Percentiles rank a stretch among this genome's conserved stretches.
Evolutionary conservation across 2,797 vertebrate genomes (phyloP).

Genomic region (Thunnus albacares): DNA sequence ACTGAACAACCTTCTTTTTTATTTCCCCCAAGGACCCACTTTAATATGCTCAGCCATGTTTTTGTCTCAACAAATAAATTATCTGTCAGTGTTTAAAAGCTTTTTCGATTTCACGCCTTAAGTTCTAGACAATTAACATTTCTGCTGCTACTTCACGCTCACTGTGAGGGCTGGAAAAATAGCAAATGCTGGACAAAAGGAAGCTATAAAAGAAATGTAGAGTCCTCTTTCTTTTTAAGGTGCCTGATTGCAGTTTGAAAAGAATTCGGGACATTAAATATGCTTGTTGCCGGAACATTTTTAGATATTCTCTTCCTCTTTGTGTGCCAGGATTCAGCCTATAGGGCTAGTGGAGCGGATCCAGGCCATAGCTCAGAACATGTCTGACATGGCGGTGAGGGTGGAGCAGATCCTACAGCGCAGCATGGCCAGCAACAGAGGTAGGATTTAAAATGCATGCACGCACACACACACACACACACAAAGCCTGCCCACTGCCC

Average conservation of each 20-base stretch:
- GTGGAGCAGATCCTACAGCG: slow-evolving; percentile 96
- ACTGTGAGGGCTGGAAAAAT: slow-evolving; percentile 34
- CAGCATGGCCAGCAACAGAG: slow-evolving; percentile 89
- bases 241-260: slow-evolving; percentile 19
- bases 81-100: slow-evolving; percentile 71
- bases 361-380: slow-evolving; percentile 97
- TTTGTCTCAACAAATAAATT: slow-evolving; percentile 72
- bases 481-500: not conserved
- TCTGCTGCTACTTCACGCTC: slow-evolving; percentile 56
- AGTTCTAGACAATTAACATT: slow-evolving; percentile 72
- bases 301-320: not conserved
- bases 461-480: slow-evolving; percentile 12
- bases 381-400: slow-evolving; percentile 93
- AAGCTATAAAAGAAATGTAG: slow-evolving; percentile 15
- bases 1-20: slow-evolving; percentile 55
- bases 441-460: slow-evolving; percentile 74
- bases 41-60: slow-evolving; percentile 59
- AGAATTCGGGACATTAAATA: slow-evolving; percentile 8
- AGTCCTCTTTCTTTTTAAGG: slow-evolving; percentile 13
- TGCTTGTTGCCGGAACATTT: slow-evolving; percentile 13
- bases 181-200: slow-evolving; percentile 38
- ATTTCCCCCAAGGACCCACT: slow-evolving; percentile 40
- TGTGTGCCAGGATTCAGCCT: slow-evolving; percentile 82
- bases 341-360: slow-evolving; percentile 93
- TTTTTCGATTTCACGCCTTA: slow-evolving; percentile 74